phyloP scores from a whole-genome alignment of 92 coral and sea anemone genomes.

The Bergia sp. region DNA sequence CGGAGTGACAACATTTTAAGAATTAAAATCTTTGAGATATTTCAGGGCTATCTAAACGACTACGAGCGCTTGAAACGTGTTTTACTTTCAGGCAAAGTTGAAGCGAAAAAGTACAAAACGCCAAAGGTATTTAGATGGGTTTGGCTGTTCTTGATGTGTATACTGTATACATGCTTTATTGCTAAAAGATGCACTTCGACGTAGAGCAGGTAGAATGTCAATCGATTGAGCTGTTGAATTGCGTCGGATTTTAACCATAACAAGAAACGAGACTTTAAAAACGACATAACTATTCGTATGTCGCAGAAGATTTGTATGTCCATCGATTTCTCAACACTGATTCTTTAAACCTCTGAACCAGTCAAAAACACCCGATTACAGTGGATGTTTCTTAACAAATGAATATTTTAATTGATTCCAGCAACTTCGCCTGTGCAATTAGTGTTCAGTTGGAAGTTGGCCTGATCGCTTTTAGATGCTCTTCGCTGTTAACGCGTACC shows the following conservation, averaged over 20 bases:
- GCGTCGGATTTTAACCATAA: not conserved
- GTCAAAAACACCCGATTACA: not conserved
- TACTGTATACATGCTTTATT: too few relatives aligned
- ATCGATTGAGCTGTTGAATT: not conserved
- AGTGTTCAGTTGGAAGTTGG: too few relatives aligned
- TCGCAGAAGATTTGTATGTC: not conserved
- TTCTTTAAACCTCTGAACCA: not conserved
- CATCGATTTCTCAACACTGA: not conserved
- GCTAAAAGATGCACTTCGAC: too few relatives aligned
- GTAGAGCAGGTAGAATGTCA: too few relatives aligned
- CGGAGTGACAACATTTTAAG: not conserved
- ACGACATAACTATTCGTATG: too few relatives aligned
- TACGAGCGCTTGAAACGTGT: not conserved
- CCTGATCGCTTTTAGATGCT: too few relatives aligned
- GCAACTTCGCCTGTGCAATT: not conserved
- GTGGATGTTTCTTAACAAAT: too few relatives aligned
- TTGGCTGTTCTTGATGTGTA: too few relatives aligned
- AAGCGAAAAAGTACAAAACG: not conserved
- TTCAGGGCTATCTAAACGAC: not conserved
- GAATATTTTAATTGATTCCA: too few relatives aligned
- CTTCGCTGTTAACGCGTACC: too few relatives aligned
- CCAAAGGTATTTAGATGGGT: too few relatives aligned
- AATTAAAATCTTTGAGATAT: not conserved
- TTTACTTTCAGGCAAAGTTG: not conserved
- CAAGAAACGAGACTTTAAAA: not conserved